Percentiles rank a stretch among this genome's conserved stretches.
phyloP scores from a whole-genome alignment of 1,140 invertebrate species.

The Cheumatopsyche charites region DNA sequence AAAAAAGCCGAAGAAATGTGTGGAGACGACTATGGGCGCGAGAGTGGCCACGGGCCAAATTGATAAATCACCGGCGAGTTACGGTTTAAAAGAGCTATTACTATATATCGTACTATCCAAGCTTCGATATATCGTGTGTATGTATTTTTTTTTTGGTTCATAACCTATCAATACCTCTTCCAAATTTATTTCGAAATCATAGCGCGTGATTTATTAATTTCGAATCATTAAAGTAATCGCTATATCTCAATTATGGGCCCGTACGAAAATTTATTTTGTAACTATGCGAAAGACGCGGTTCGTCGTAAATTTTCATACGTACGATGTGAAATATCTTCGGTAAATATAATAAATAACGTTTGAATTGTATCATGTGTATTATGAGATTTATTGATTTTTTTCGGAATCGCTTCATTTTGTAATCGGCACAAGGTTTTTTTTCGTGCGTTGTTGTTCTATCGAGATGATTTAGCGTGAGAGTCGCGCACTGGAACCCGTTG shows the following conservation, averaged over 20 bases:
- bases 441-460: not conserved
- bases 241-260: slow-evolving; percentile 20
- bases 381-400: slow-evolving; percentile 9
- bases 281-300: not conserved
- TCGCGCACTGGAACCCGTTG: not conserved
- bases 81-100: slow-evolving; percentile 25
- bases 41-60: slow-evolving; percentile 24
- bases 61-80: slow-evolving; percentile 25
- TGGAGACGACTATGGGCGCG: not conserved
- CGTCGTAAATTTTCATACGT: slow-evolving; percentile 8
- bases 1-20: not conserved
- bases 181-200: slow-evolving; percentile 7
- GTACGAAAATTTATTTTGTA: not conserved
- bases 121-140: slow-evolving; percentile 1
- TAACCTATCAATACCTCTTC: no score
- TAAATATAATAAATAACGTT: not conserved
- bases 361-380: not conserved
- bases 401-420: slow-evolving; percentile 8
- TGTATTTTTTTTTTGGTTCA: not conserved
- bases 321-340: not conserved
- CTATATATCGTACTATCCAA: no score
- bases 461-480: slow-evolving; percentile 10
- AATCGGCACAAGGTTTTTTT: slow-evolving; percentile 1
- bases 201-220: slow-evolving; percentile 17
- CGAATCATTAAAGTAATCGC: slow-evolving; percentile 10